Evolutionary conservation across 92 coral and sea anemone species (phyloP), one percentile per base, ranked within the genome.

Genomic region (Porites evermanni): DNA sequence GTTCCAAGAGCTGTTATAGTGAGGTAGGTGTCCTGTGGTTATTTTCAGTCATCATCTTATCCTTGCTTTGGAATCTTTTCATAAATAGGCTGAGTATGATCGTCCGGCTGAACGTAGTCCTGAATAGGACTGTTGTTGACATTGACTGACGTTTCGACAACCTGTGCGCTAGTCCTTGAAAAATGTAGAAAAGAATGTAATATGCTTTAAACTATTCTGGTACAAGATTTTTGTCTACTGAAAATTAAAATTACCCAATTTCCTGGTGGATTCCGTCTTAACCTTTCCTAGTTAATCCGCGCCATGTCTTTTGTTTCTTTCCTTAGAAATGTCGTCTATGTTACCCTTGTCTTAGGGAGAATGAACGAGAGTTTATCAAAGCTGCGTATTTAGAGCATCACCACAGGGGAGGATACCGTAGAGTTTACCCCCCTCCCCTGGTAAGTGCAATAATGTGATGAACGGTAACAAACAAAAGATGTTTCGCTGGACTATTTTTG

Each of bases 361-460:
- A 89, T 38, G 93, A 91, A 80, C 89, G 91, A 17, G 96, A 89
- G 20, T 92, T 91, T 82, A 90, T 97, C 75, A 91, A 92, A 89
- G 71, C 79, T 7, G 98, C 99, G 1, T 92, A 91, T 85, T 87
- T 87, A 73, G 99, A 97, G 77, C 99, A 97, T 70, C 53, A 80
- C 50, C 91, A 95, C 79, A 86, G 92, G 79, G 95, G 98, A 56
- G 91, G 77, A 8, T 97, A 84, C 86, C 96, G 96, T 63, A 84
- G 99, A 23, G 89, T 97, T 0, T 93, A 86, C 80, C 99, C 99
- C 38, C 94, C 94, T 16, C 91, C 93, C 29, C 68, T 92, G 99
- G 99, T 97, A 90, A 91, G 53, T 67, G 10, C 13, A 29, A 72
- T 8, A 2, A 38, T 38, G 47, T 38, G 6, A 38, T 38, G 4